Evolutionary conservation across 2,797 vertebrate genomes (phyloP).

Genomic region (Pteropus rufus): DNA sequence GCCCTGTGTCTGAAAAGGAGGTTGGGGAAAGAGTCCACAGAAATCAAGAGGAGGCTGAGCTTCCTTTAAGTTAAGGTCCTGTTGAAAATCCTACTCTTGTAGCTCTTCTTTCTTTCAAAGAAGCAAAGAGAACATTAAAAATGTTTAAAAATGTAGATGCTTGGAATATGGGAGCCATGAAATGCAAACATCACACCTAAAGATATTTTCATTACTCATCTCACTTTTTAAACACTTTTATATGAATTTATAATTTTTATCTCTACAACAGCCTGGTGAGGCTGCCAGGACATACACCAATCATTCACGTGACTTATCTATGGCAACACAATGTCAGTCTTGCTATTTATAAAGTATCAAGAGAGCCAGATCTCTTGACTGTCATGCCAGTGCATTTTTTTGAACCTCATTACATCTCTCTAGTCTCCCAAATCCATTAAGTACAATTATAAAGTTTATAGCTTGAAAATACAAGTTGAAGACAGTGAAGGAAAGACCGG

Average conservation of each 20-base stretch:
- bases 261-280: background rate
- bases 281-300: background rate
- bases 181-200: background rate
- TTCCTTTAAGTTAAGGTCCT: background rate
- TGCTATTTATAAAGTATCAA: conserved; percentile 12
- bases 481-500: background rate
- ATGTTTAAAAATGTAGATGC: background rate
- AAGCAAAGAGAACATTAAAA: background rate
- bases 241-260: conserved; percentile 32
- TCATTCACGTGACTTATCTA: conserved; percentile 2
- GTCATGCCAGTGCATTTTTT: background rate
- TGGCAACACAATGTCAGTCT: background rate
- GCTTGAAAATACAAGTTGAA: background rate
- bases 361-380: background rate
- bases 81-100: background rate
- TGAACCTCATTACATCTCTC: background rate
- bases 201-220: background rate
- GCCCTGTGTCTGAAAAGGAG: background rate
- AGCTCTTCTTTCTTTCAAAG: background rate
- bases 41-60: background rate
- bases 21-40: background rate
- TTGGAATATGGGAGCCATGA: background rate
- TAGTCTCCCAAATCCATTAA: background rate
- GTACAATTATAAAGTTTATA: background rate
- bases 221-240: conserved; percentile 3